These are phyloP conservation scores for Muraenolepis orangiensis DNA, from an alignment of 2,797 vertebrate genomes.

Conservation along the genomic window DNA sequence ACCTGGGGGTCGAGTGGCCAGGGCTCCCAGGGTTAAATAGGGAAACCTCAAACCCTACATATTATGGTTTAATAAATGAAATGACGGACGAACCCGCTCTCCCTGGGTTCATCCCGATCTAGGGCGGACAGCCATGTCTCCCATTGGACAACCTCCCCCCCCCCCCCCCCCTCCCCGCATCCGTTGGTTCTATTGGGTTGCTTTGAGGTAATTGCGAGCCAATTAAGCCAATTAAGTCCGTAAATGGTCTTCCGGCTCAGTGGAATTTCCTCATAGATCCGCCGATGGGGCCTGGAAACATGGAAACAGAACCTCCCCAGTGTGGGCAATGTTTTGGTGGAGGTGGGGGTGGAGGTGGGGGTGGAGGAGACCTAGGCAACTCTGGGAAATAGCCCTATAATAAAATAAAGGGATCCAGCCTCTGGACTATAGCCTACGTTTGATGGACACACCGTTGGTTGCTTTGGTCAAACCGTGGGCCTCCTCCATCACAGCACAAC, in stretches of 20 bases:
- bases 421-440: too few relatives aligned
- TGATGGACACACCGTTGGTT: too few relatives aligned
- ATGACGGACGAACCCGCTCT: neutral
- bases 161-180: neutral
- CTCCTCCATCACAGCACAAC: neutral
- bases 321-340: neutral
- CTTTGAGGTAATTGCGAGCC: neutral
- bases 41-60: neutral
- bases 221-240: neutral
- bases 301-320: neutral
- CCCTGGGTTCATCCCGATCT: neutral
- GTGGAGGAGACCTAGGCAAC: neutral
- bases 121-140: neutral
- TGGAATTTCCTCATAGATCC: neutral
- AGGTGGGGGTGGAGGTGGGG: neutral
- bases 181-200: neutral
- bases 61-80: neutral
- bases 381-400: neutral
- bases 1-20: too few relatives aligned
- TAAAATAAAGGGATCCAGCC: too few relatives aligned
- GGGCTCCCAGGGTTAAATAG: too few relatives aligned
- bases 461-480: too few relatives aligned
- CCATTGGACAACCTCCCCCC: neutral
- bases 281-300: slow-evolving; percentile 1
- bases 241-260: neutral